These are phyloP conservation scores for Caenorhabditis plicata DNA, from an alignment of 2,888 invertebrate species.

Conservation along the genomic window DNA sequence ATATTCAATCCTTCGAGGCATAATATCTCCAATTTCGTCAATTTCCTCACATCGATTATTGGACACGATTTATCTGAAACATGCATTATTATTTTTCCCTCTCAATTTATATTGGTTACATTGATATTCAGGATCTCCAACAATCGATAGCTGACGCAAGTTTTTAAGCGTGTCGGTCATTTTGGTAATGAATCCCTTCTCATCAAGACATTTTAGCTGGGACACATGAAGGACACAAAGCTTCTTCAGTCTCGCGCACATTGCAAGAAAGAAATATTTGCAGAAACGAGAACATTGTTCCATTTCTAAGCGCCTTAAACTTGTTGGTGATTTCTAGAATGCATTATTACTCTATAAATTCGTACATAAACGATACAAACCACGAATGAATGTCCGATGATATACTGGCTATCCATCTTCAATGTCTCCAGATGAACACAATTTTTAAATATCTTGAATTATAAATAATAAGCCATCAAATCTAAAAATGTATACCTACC, in stretches of 20 bases:
- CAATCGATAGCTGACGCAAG: slow-evolving; percentile 15
- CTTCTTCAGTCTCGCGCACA: slow-evolving; percentile 10
- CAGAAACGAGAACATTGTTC: slow-evolving; percentile 34
- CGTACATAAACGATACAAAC: slow-evolving; percentile 13
- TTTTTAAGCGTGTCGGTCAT: neutral
- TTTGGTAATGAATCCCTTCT: neutral
- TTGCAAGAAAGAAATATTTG: slow-evolving; percentile 5
- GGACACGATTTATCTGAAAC: neutral
- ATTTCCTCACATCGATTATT: slow-evolving; percentile 19
- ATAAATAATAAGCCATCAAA: too few species aligned
- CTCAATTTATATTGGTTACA: slow-evolving; percentile 1
- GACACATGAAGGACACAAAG: slow-evolving; percentile 1
- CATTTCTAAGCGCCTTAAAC: slow-evolving; percentile 30
- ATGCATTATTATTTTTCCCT: too few species aligned
- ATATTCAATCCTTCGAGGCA: slow-evolving; percentile 44
- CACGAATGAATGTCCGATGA: slow-evolving; percentile 48
- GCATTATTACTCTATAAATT: neutral
- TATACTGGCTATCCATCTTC: slow-evolving; percentile 46
- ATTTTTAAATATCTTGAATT: slow-evolving; percentile 44
- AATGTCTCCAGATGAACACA: slow-evolving; percentile 37
- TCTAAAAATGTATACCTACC: too few species aligned
- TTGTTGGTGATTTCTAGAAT: slow-evolving; percentile 33
- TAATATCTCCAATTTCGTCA: slow-evolving; percentile 24
- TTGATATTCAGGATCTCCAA: slow-evolving; percentile 10
- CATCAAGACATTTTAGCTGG: neutral